Conservation (phyloP, 92 coral and sea anemone species). For the Porites rus region DNA sequence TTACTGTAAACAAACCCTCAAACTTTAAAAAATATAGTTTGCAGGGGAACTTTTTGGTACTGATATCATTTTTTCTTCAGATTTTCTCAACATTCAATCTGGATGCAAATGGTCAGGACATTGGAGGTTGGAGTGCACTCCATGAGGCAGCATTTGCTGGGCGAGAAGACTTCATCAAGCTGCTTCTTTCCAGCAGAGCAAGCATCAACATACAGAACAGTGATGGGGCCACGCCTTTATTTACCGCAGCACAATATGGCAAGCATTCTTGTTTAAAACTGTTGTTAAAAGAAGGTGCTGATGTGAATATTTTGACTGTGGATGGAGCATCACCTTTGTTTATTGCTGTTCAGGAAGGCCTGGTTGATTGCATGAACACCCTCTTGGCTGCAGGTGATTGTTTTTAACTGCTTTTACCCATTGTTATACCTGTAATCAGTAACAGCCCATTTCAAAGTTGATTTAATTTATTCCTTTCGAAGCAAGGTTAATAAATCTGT, state of each 20-base stretch:
- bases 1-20: no score
- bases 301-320: conserved; percentile 55
- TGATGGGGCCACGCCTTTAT: conserved; percentile 82
- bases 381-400: conserved; percentile 70
- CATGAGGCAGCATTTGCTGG: conserved; percentile 89
- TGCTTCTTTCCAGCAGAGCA: conserved; percentile 61
- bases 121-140: conserved; percentile 86
- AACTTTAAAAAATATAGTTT: no score
- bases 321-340: conserved; percentile 79
- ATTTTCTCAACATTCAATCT: conserved; percentile 49
- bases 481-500: no score
- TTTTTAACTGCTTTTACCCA: background rate
- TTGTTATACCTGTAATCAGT: no score
- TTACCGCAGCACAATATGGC: conserved; percentile 84
- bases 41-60: no score
- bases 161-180: conserved; percentile 23
- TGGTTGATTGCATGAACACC: conserved; percentile 50
- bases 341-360: conserved; percentile 88
- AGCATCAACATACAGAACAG: conserved; percentile 67
- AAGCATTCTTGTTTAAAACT: conserved; percentile 56
- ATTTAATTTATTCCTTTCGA: no score
- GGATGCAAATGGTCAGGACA: conserved; percentile 72
- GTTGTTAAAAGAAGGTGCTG: conserved; percentile 59
- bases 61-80: conserved; percentile 20
- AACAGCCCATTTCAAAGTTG: no score